phyloP scores from a whole-genome alignment of 2,888 invertebrate genomes.

The Stenurella melanura region DNA sequence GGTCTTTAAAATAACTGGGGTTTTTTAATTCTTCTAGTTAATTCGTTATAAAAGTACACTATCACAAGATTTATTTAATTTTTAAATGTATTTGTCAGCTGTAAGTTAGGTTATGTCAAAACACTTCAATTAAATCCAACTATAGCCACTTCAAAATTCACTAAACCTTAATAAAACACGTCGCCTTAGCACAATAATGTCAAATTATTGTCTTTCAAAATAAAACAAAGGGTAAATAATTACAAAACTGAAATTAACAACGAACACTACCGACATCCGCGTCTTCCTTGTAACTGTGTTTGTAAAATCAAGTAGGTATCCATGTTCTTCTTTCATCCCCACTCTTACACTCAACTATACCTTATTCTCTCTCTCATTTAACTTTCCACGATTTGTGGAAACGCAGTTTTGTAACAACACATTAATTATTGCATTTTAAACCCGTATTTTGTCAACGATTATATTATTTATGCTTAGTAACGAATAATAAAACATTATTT shows the following conservation, averaged over 20 bases:
- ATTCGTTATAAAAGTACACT: slow-evolving; percentile 44
- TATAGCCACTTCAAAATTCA: slow-evolving; percentile 1
- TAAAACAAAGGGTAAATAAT: slow-evolving; percentile 45
- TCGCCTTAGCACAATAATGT: neutral
- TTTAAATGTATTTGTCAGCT: slow-evolving; percentile 45
- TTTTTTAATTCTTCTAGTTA: slow-evolving; percentile 37
- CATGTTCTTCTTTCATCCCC: slow-evolving; percentile 59
- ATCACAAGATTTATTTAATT: slow-evolving; percentile 40
- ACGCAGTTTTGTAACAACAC: neutral
- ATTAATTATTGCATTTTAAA: neutral
- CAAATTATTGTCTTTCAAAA: slow-evolving; percentile 15
- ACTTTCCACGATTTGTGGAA: slow-evolving; percentile 5
- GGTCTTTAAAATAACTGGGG: slow-evolving; percentile 27
- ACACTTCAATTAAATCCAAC: slow-evolving; percentile 17
- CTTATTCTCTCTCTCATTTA: slow-evolving; percentile 7
- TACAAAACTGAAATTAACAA: slow-evolving; percentile 57
- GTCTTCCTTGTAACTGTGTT: slow-evolving; percentile 59
- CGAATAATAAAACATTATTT: neutral
- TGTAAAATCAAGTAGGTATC: slow-evolving; percentile 57
- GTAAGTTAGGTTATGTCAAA: slow-evolving; percentile 55
- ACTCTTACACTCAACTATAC: slow-evolving; percentile 21
- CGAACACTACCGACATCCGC: slow-evolving; percentile 56
- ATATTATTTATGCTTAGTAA: slow-evolving; percentile 16
- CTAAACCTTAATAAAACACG: slow-evolving; percentile 6
- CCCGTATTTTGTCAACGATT: slow-evolving; percentile 10